Evolutionary conservation across 2,113 vertebrate species (phyloP), one percentile per base, ranked within the genome.

Genomic region (Cynopterus brachyotis): DNA sequence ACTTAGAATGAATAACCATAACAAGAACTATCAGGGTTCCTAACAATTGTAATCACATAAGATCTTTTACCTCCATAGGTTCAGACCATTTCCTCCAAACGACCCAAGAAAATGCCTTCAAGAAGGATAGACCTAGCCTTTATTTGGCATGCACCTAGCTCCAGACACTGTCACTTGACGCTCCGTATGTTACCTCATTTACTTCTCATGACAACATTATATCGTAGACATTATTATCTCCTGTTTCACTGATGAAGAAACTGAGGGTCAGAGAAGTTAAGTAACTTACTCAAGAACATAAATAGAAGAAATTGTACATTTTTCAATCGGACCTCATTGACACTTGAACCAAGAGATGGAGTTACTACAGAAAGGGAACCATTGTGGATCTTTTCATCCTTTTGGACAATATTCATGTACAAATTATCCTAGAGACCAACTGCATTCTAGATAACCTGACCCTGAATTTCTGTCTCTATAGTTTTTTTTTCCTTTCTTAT

Each of bases 1-100:
- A 93, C 53, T 83, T 60, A 83, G 20, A 50, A 86, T 59, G 60
- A 96, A 93, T 97, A 89, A 88, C 62, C 67, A 32, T n/a, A 83
- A 92, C 30, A 73, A 94, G 89, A 81, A 70, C 53, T 37, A 94
- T 66, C 60, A 37, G 9, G 30, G 67, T 60, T 88, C 60, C 67
- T 45, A 81, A 95, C 11, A 66, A 28, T 2, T 45, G 55, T 32
- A 79, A 37, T 40, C 47, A 50, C 20, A 9, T 37, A 9, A 57
- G 45, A 72, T 26, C 83, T 91, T 93, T 62, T 59, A 82, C 95
- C 72, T 73, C 10, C 0, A 13, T 9, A 13, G 40, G 8, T 3
- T 73, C 78, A 81, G 15, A n/a, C n/a, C 47, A 11, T 30, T 53
- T 70, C 66, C 53, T 93, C 40, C 0, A 64, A 53, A 24, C 28